A percentile compares a stretch with the other conserved stretches of the same genome.
phyloP scores from a whole-genome alignment of 2,888 invertebrate species.

The Cacoxenus indagator region DNA sequence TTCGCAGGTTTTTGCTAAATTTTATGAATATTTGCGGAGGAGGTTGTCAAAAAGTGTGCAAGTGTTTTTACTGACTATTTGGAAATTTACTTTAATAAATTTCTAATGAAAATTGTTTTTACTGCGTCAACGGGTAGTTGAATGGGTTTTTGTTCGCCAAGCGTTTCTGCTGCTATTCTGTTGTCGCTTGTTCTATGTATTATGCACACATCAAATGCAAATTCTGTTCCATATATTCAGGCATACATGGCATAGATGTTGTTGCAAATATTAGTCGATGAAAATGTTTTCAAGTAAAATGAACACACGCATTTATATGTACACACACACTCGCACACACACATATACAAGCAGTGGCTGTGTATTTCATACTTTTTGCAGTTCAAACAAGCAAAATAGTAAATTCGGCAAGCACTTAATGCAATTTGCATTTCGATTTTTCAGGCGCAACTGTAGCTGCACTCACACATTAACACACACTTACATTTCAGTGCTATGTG shows the following conservation, averaged over 20 bases:
- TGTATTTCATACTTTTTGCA: neutral
- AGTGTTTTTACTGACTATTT: neutral
- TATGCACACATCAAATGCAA: constrained; percentile 20
- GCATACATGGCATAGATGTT: constrained; percentile 4
- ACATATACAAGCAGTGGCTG: neutral
- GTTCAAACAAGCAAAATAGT: constrained; percentile 8
- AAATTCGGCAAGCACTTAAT: constrained; percentile 43
- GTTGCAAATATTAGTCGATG: constrained; percentile 28
- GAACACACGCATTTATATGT: neutral
- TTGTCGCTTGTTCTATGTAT: constrained; percentile 18
- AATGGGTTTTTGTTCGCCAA: neutral
- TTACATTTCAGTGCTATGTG: neutral
- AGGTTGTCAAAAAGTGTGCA: neutral
- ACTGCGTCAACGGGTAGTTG: neutral
- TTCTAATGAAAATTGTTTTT: neutral
- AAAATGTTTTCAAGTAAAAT: neutral
- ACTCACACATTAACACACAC: neutral
- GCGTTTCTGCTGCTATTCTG: constrained; percentile 7
- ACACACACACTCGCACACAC: neutral
- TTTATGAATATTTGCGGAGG: neutral
- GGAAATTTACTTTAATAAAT: neutral
- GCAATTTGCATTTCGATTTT: constrained; percentile 51
- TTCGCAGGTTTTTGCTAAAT: neutral
- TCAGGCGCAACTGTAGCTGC: neutral
- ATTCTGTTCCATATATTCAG: constrained; percentile 20